Evolutionary conservation across 2,797 vertebrate species (phyloP), one percentile per base, ranked within the genome.

Genomic region (Chelidonichthys spinosus): DNA sequence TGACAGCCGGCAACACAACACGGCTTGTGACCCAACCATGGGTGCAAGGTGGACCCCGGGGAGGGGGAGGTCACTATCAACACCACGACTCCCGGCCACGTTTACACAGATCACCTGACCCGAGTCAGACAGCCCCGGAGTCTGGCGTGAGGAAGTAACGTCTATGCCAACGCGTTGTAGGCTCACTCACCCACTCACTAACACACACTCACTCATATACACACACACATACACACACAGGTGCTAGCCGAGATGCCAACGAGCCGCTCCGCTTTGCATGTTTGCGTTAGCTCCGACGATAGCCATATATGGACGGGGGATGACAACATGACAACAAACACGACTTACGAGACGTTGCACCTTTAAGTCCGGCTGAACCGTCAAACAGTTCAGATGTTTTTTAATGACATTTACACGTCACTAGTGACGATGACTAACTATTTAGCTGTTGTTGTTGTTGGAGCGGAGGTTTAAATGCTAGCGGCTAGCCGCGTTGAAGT

Each of bases 261-360:
- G 5, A 62, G 44, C 44, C 1, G 44, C 44, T 46, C 44, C 44
- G 5, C 0, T 15, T 46, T 17, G 17, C 44, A 6, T 46, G 14
- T 46, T 15, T 17, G 44, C 11, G 44, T 46, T 46, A 8, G 44
- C 11, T 25, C 25, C 44, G 44, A 14, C 13, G 15, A 15, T 46
- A 46, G 44, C 81, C 76, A 11, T 82, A 79, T 64, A 81, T 18
- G 80, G 78, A 52, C 15, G 39, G 18, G 4, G 25, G 25, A 50
- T 74, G 75, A 87, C 64, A 76, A 87, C 79, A 89, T 75, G 54
- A 85, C 75, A 84, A 83, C 84, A 85, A 76, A 80, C 76, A 25
- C 25, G 25, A 2, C 25, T 25, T 25, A 25, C 25, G 25, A 25
- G 25, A 25, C 25, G 25, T 25, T 25, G 25, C 25, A 25, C 25